A percentile compares a stretch with the other conserved stretches of the same genome.
These are phyloP conservation scores for Chymomyza fuscimana DNA, from an alignment of 2,888 invertebrate species.

Conservation along the genomic window DNA sequence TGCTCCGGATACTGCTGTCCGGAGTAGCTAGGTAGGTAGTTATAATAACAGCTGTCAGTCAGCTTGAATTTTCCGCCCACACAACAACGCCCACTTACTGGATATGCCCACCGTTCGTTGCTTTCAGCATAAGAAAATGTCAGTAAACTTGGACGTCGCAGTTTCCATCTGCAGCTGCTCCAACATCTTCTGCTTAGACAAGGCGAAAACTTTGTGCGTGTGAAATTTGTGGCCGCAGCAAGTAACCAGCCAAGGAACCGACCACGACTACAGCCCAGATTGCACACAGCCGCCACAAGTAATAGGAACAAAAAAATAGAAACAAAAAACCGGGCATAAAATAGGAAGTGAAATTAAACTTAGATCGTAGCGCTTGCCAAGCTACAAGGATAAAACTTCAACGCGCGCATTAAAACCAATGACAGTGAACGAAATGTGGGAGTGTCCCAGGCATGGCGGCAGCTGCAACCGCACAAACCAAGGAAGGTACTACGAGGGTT, in stretches of 20 bases:
- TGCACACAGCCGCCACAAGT: conserved; percentile 40
- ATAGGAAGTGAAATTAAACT: conserved; percentile 63
- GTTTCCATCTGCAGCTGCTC: conserved; percentile 56
- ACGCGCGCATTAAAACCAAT: conserved; percentile 16
- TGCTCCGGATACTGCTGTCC: conserved; percentile 15
- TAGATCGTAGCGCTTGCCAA: conserved; percentile 64
- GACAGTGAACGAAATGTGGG: conserved; percentile 7
- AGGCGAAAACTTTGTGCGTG: conserved; percentile 66
- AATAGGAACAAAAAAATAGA: conserved; percentile 35
- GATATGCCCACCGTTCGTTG: conserved; percentile 42
- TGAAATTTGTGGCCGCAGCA: conserved; percentile 62
- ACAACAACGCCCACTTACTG: neutral
- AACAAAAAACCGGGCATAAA: conserved; percentile 20
- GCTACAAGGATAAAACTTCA: conserved; percentile 61
- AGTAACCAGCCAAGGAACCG: conserved; percentile 25
- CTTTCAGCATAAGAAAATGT: conserved; percentile 66
- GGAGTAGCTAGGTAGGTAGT: conserved; percentile 25
- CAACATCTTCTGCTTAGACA: conserved; percentile 46
- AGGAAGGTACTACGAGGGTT: neutral
- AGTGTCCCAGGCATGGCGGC: neutral
- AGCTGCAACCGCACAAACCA: conserved; percentile 23
- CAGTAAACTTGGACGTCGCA: conserved; percentile 59
- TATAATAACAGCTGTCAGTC: conserved; percentile 62
- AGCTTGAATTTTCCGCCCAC: conserved; percentile 29
- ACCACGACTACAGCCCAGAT: conserved; percentile 16